Conservation (phyloP, 2,113 vertebrate genomes). For the Sterna hirundo region DNA sequence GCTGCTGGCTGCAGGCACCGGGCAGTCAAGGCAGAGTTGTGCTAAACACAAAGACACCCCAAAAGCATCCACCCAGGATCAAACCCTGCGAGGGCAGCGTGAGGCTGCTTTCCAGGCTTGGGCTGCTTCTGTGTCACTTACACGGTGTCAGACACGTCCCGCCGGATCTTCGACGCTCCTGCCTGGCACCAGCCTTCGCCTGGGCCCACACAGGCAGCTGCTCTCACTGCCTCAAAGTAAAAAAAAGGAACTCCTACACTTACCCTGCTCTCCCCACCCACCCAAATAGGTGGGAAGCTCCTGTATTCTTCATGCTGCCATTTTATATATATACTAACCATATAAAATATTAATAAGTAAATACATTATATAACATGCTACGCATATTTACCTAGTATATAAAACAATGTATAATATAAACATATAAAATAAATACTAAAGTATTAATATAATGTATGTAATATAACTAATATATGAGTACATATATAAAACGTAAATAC, state of each 20-base stretch:
- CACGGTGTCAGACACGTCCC: rapidly evolving
- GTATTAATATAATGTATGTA: background rate
- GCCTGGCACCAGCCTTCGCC: background rate
- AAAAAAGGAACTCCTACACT: background rate
- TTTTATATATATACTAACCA: background rate
- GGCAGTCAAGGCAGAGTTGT: too few relatives aligned
- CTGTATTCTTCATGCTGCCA: background rate
- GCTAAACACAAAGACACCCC: background rate
- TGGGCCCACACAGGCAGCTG: too few relatives aligned
- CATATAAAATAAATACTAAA: background rate
- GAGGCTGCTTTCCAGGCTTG: rapidly evolving
- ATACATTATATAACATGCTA: background rate
- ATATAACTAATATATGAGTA: background rate
- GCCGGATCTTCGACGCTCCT: rapidly evolving
- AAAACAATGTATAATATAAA: background rate
- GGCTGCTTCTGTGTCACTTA: background rate
- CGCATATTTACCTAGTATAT: background rate
- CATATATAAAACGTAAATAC: background rate
- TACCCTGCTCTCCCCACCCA: background rate
- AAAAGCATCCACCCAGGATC: background rate
- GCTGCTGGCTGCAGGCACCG: background rate
- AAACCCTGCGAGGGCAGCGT: rapidly evolving
- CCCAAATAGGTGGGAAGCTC: background rate
- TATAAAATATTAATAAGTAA: background rate
- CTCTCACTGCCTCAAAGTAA: background rate